Evolutionary conservation across 1,140 invertebrate species (phyloP).

Genomic region (Tachypleus tridentatus): DNA sequence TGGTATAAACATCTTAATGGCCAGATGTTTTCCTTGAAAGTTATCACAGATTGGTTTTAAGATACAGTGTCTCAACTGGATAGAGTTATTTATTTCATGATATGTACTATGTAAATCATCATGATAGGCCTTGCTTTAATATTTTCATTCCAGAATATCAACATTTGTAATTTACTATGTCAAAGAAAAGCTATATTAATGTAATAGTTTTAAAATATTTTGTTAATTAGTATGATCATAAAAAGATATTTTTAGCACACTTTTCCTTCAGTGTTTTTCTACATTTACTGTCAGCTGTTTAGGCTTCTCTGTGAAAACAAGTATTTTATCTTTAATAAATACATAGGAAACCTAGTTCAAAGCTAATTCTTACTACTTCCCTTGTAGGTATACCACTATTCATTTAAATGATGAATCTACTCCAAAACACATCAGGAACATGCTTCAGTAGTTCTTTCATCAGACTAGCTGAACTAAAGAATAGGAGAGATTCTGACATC

Average conservation of each 20-base stretch:
- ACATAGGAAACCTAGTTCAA: neutral
- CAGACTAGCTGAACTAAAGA: no score
- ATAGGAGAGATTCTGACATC: no score
- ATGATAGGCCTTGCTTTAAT: no score
- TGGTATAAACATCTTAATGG: neutral
- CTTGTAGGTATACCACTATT: conserved; percentile 68
- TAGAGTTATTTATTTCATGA: neutral
- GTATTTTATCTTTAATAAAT: neutral
- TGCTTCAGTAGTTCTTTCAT: conserved; percentile 37
- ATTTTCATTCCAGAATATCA: no score
- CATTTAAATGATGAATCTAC: conserved; percentile 85
- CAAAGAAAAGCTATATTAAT: neutral
- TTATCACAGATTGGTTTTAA: neutral
- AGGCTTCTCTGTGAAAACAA: neutral
- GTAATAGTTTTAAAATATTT: neutral
- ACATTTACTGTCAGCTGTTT: neutral
- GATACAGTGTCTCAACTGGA: neutral
- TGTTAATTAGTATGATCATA: no score
- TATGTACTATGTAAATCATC: neutral
- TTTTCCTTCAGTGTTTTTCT: no score
- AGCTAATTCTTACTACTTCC: conserved; percentile 3
- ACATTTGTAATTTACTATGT: no score
- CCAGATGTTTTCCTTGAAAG: neutral
- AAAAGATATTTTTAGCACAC: neutral
- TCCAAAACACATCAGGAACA: conserved; percentile 72